Percentiles rank a stretch among this genome's conserved stretches.
Evolutionary conservation across 2,113 vertebrate species (phyloP).

Genomic region (Prionailurus bengalensis): DNA sequence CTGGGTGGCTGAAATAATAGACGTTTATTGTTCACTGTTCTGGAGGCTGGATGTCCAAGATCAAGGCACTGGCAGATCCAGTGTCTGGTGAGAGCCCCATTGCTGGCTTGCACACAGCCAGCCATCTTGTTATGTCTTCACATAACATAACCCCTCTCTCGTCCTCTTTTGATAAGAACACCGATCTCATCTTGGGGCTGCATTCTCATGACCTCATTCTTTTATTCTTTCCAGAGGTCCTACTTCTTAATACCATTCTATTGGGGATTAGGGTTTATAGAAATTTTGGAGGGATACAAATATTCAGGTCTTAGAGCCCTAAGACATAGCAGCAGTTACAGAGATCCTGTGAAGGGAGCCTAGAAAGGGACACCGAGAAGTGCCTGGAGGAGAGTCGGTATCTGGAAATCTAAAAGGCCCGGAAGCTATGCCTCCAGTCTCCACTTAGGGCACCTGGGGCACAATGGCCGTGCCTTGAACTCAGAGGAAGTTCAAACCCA

Average conservation of each 20-base stretch:
- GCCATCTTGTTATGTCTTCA: not conserved
- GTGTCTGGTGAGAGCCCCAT: not conserved
- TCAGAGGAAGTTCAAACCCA: not conserved
- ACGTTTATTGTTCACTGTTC: not conserved
- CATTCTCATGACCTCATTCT: not conserved
- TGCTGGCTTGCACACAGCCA: not conserved
- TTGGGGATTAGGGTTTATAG: not conserved
- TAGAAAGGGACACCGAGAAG: not conserved
- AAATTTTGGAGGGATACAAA: not conserved
- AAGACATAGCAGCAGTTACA: not conserved
- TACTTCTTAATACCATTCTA: not conserved
- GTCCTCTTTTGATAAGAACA: not conserved
- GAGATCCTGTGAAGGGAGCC: not conserved
- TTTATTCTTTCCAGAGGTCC: not conserved
- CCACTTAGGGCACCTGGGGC: not conserved
- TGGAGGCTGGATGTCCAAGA: not conserved
- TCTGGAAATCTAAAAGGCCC: not conserved
- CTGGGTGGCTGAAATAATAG: not conserved
- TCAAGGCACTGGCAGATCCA: not conserved
- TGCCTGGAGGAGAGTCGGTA: not conserved
- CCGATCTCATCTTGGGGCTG: not conserved
- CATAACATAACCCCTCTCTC: fast-evolving
- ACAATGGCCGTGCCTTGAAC: not conserved
- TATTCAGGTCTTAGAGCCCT: not conserved
- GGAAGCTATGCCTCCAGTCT: not conserved